Percentiles rank a stretch among this genome's conserved stretches.
phyloP scores from a whole-genome alignment of 2,888 invertebrate genomes.

The Falcaria lacertinaria region DNA sequence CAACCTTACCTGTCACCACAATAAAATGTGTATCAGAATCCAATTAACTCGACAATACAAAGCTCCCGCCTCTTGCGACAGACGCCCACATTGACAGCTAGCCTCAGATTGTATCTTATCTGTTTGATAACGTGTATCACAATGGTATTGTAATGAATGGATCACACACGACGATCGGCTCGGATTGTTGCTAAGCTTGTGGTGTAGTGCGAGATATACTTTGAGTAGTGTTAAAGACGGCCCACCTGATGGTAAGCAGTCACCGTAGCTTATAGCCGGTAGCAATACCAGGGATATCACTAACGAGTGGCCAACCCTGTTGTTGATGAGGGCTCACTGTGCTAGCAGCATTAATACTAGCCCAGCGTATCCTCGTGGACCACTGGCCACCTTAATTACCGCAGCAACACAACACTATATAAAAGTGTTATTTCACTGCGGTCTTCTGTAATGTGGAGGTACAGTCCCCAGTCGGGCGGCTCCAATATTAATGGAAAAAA shows the following conservation, averaged over 20 bases:
- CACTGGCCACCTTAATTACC: too few relatives aligned
- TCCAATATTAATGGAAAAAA: too few relatives aligned
- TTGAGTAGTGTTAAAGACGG: not conserved
- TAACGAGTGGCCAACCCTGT: too few relatives aligned
- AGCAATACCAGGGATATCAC: too few relatives aligned
- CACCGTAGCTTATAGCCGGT: too few relatives aligned
- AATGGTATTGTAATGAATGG: constrained; percentile 15
- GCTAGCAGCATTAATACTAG: too few relatives aligned
- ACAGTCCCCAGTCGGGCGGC: too few relatives aligned
- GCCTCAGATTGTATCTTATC: constrained; percentile 16
- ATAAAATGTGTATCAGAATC: not conserved
- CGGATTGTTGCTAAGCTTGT: constrained; percentile 12
- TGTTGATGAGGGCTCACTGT: too few relatives aligned
- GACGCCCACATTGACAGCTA: constrained; percentile 1
- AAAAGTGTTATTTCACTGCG: too few relatives aligned
- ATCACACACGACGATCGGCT: constrained; percentile 43
- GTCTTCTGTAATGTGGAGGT: too few relatives aligned
- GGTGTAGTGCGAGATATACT: constrained; percentile 7
- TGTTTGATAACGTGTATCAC: constrained; percentile 1
- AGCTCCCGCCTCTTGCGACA: not conserved
- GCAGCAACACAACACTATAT: too few relatives aligned
- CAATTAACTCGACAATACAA: not conserved
- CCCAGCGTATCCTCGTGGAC: too few relatives aligned
- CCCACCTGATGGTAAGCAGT: not conserved
- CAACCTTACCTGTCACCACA: not conserved